A percentile compares a stretch with the other conserved stretches of the same genome.
phyloP scores from a whole-genome alignment of 2,888 invertebrate genomes.

The Microdon myrmicae region DNA sequence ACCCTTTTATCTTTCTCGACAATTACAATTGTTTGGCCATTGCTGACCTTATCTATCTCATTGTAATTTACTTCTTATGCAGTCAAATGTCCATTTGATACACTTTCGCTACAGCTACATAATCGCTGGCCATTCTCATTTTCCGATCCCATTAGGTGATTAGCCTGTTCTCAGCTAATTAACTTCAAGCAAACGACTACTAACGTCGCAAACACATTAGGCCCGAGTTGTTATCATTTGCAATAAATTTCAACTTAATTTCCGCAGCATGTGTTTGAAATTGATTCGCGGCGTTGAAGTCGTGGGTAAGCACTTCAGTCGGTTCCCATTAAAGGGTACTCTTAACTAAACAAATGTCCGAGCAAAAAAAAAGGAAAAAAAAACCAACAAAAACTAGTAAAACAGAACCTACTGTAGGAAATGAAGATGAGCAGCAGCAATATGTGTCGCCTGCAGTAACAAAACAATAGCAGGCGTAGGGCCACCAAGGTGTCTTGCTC shows the following conservation, averaged over 20 bases:
- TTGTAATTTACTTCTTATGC: no score
- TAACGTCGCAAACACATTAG: conserved; percentile 21
- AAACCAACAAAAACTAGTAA: no score
- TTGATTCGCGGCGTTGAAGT: conserved; percentile 36
- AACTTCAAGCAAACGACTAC: conserved; percentile 15
- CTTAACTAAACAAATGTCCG: conserved; percentile 3
- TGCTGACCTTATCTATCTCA: no score
- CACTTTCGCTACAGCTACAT: no score
- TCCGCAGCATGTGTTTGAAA: conserved; percentile 47
- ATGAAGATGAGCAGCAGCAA: conserved; percentile 17
- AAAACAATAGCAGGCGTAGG: no score
- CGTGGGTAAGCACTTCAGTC: conserved; percentile 32
- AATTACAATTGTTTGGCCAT: no score
- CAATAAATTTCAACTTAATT: conserved; percentile 24
- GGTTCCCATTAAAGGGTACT: conserved; percentile 39
- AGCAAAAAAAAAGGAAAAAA: conserved; percentile 6
- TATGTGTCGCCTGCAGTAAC: conserved; percentile 31
- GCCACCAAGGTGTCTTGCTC: conserved; percentile 12
- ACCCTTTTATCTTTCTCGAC: no score
- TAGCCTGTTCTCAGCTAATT: conserved; percentile 26
- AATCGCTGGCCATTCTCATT: no score
- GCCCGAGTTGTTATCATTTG: conserved; percentile 3
- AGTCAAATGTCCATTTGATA: no score
- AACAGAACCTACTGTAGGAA: no score
- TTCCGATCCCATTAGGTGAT: no score